These are phyloP conservation scores for Hemiprocne comata DNA, from an alignment of 2,113 vertebrate genomes.

Conservation along the genomic window DNA sequence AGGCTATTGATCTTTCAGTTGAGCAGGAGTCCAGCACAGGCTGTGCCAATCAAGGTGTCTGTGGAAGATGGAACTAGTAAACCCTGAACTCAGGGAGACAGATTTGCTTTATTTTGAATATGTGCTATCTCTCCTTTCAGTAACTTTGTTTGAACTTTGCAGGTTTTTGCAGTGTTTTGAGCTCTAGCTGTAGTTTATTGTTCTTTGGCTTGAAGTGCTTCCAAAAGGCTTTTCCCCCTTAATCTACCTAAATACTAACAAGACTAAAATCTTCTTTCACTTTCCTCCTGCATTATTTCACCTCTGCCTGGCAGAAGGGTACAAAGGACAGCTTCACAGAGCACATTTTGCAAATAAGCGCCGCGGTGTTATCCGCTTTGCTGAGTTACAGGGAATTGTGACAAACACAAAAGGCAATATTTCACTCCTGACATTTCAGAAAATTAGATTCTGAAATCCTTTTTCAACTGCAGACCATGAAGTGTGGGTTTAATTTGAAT, in stretches of 20 bases:
- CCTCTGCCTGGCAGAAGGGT: neutral
- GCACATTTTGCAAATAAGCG: neutral
- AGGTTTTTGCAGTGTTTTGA: neutral
- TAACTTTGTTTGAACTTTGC: neutral
- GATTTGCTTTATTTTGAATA: neutral
- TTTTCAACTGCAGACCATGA: constrained; percentile 9
- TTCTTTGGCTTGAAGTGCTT: neutral
- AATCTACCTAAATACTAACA: neutral
- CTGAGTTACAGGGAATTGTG: neutral
- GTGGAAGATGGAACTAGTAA: neutral
- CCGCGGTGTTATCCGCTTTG: neutral
- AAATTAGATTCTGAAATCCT: constrained; percentile 25
- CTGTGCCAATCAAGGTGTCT: neutral
- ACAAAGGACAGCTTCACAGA: constrained; percentile 39
- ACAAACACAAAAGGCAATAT: constrained; percentile 10
- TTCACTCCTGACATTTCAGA: constrained; percentile 27
- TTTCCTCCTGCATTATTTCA: neutral
- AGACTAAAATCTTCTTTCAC: neutral
- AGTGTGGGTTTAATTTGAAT: neutral
- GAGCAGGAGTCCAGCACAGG: neutral
- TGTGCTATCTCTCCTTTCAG: neutral
- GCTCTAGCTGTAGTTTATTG: neutral
- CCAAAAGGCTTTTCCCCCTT: neutral
- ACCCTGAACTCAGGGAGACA: neutral
- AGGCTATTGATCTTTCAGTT: neutral